Conservation (phyloP, 2,888 invertebrate species). For the Napeogenes sylphis region DNA sequence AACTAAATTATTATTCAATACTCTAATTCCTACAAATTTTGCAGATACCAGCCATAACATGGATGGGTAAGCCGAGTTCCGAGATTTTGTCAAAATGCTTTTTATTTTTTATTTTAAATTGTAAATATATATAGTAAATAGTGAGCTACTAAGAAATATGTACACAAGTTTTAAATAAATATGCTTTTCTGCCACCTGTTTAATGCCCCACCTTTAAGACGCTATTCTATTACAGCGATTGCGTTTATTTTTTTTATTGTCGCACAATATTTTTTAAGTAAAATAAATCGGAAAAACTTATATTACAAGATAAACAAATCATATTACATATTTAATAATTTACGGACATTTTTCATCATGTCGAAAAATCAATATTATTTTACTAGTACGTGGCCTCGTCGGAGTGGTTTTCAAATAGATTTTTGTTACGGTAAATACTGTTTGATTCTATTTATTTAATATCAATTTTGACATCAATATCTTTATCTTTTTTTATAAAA, state of each 20-base stretch:
- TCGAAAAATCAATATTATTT: too few species aligned
- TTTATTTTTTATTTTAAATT: constrained; percentile 37
- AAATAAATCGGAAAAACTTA: not conserved
- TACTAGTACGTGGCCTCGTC: too few species aligned
- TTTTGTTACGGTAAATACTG: too few species aligned
- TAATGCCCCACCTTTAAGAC: constrained; percentile 49
- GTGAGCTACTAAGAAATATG: constrained; percentile 47
- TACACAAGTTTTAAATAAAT: constrained; percentile 57
- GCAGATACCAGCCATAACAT: constrained; percentile 16
- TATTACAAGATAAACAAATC: too few species aligned
- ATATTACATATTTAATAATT: too few species aligned
- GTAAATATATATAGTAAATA: constrained; percentile 44
- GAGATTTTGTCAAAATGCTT: constrained; percentile 34
- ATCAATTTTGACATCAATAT: too few species aligned
- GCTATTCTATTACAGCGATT: constrained; percentile 18
- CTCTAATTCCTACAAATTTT: constrained; percentile 30
- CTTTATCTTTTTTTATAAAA: too few species aligned
- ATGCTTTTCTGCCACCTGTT: constrained; percentile 59
- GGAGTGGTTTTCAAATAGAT: too few species aligned
- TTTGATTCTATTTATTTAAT: too few species aligned
- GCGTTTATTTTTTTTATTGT: constrained; percentile 2
- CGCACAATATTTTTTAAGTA: constrained; percentile 4
- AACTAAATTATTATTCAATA: constrained; percentile 28
- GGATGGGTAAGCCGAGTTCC: constrained; percentile 41
- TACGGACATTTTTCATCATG: too few species aligned